Percentiles rank a stretch among this genome's conserved stretches.
These are phyloP conservation scores for Hypanus sabinus DNA, from an alignment of 2,113 vertebrate genomes.

Conservation along the genomic window DNA sequence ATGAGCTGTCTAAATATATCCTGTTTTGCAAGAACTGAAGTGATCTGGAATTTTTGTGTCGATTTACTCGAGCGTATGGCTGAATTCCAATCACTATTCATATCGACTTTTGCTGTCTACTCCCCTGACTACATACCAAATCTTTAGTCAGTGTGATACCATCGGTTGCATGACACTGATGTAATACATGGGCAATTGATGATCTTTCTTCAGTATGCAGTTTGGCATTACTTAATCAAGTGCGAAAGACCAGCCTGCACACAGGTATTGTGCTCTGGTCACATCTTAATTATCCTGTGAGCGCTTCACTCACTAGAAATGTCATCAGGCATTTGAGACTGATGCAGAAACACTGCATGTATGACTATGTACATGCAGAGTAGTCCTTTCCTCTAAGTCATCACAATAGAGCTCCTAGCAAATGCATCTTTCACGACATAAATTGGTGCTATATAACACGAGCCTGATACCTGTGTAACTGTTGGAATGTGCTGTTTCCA, in stretches of 20 bases:
- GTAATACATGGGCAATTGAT: background rate
- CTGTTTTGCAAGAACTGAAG: background rate
- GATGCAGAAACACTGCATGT: background rate
- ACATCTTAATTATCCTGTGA: background rate
- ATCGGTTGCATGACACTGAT: background rate
- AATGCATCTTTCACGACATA: background rate
- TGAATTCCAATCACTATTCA: conserved; percentile 13
- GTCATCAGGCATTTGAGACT: background rate
- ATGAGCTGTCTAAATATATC: background rate
- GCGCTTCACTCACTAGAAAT: background rate
- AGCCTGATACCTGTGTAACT: background rate
- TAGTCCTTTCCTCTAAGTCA: background rate
- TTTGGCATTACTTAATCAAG: background rate
- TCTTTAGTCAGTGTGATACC: background rate
- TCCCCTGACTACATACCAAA: background rate
- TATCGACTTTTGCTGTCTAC: background rate
- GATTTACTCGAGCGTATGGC: conserved; percentile 2
- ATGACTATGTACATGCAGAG: background rate
- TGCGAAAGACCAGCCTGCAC: background rate
- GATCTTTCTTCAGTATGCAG: background rate
- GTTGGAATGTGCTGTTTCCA: background rate
- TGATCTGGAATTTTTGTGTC: background rate
- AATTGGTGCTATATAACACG: background rate
- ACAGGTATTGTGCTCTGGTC: background rate
- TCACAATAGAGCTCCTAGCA: background rate